These are phyloP conservation scores for Grantiella picta DNA, from an alignment of 2,113 vertebrate species.

Conservation along the genomic window DNA sequence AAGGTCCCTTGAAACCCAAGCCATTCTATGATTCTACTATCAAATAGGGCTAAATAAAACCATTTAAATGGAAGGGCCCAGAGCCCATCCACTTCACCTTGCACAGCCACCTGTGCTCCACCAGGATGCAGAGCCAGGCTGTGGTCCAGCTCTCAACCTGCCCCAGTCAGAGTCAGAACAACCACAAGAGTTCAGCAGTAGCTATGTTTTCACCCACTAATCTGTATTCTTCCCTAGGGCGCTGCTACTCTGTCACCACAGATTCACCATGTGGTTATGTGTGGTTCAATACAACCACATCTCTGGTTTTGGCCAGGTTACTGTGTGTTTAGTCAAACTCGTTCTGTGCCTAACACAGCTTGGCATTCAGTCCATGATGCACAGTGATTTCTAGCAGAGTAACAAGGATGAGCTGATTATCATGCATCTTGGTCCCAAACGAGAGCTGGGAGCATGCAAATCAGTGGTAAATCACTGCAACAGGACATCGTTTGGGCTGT, in stretches of 20 bases:
- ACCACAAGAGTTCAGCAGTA: neutral
- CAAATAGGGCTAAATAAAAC: neutral
- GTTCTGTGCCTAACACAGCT: neutral
- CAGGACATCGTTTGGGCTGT: neutral
- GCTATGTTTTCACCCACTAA: neutral
- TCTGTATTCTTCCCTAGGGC: neutral
- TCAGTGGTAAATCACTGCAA: neutral
- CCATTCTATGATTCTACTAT: neutral
- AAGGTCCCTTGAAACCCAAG: neutral
- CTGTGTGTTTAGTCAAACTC: accelerated
- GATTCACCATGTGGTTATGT: neutral
- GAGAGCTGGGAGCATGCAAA: neutral
- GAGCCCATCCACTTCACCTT: neutral
- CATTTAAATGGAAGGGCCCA: neutral
- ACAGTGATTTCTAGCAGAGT: neutral
- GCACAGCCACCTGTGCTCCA: neutral
- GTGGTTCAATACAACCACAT: neutral
- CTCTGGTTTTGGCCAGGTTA: neutral
- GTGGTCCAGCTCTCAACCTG: neutral
- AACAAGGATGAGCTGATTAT: neutral
- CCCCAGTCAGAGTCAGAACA: neutral
- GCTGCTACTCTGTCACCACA: neutral
- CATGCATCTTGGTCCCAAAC: neutral
- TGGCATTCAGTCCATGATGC: neutral
- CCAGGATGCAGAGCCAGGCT: neutral